Evolutionary conservation across 2,113 vertebrate genomes (phyloP), one percentile per base, ranked within the genome.

Genomic region (Gadus chalcogrammus): DNA sequence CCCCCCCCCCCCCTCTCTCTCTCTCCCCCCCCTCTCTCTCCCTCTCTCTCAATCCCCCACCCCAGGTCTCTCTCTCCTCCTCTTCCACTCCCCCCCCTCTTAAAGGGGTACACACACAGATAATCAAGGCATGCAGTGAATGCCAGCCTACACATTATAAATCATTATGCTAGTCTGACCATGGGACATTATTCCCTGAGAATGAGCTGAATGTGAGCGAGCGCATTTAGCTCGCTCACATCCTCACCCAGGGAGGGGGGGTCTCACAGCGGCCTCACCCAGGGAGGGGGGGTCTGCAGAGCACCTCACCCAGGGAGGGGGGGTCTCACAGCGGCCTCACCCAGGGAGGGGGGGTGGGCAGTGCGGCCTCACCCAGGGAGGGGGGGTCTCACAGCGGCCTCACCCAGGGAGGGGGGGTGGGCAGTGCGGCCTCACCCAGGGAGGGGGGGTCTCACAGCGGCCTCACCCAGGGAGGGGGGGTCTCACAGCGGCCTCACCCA

Each of bases 101-200:
- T 31, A 31, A 31, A 31, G 31, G 31, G 73, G 24, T 70, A 80
- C 79, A 61, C 52, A 68, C 64, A 68, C 35, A 65, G 42, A 70
- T 71, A 73, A 81, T 76, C 13, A 68, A 67, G 64, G 35, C 69
- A 53, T 20, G 65, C 74, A 71, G 75, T 69, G 65, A 42, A 70
- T 65, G 66, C 31, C 69, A 68, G 18, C 31, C 75, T 65, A 58
- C 22, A 65, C 66, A 73, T 17, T 35, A 35, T 35, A 35, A 35
- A 35, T 5, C 31, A 35, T 35, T 35, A 35, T 35, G 31, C 31
- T 68, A 63, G 62, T 64, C 61, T 70, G 15, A 28, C 65, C 31
- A 69, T 5, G 52, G 56, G 53, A 55, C 53, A 42, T 56, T 15
- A 18, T 58, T 72, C 15, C 62, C 61, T 28, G 53, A 53, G 66